Base-by-base conservation (phyloP, 2,888 invertebrate species). In the Apamea epomidion region DNA sequence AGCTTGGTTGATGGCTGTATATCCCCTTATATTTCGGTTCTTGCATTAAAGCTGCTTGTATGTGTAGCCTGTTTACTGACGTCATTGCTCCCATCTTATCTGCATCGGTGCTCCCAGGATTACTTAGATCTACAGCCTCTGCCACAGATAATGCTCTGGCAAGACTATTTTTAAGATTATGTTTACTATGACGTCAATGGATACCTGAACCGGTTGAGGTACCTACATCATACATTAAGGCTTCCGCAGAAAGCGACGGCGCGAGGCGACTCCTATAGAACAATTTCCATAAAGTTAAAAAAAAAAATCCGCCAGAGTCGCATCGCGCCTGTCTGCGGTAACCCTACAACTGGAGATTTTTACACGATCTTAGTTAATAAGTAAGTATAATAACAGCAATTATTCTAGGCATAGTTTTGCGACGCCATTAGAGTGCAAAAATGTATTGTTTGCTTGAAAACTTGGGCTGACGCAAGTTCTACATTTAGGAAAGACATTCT, bases 131-230 rank as follows among this genome's bases (percentile, higher is more conserved):
- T 60, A 29, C 21, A 32, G 42, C 42, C n/a, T 25, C 16, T 14
- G 14, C 54, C n/a, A n/a, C 37, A 54, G 16, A 54, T 10, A 25
- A 71, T 18, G 6, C 16, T 45, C 45, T 48, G 37, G 29, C 32
- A n/a, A 78, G 37, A 58, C 21, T 48, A 60, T 60, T 67, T 58
- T 65, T 76, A n/a, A 18, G 16, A 37, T n/a, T 16, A 16, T 62
- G 18, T 81, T 70, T 37, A 65, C 6, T 51, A 16, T 76, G 65
- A 81, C 64, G 64, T 81, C 69, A 75, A 62, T 74, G 37, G 48
- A 37, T 12, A 51, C 10, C 37, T 29, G 10, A 58, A 54, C 21
- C 21, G 18, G 10, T 0, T 37, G n/a, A 51, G 18, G 64, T 60
- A 45, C 10, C 42, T 42, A 54, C 25, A 37, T 62, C n/a, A 25